Base-by-base conservation (phyloP, 1,140 invertebrate genomes). In the Gryllus bimaculatus region DNA sequence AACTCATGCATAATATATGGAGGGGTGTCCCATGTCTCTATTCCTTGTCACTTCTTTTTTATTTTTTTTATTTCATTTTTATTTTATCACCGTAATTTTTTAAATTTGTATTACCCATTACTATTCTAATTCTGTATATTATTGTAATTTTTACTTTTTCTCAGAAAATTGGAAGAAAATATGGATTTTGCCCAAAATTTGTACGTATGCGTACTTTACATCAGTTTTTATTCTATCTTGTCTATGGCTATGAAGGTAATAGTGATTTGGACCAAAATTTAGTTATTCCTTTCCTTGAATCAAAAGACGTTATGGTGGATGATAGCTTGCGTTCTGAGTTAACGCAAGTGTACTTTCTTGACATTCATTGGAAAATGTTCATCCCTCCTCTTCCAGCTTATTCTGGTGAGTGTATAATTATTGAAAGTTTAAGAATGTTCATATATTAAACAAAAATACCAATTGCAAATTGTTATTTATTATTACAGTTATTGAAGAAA, bases 311-410 rank as follows among this genome's bases (percentile, higher is more conserved):
- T 10, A 76, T 83, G 21, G 81, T 87, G 73, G 78, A 85, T 66
- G 85, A 86, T 78, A 87, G 87, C 79, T 83, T 88, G 12, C 80
- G 81, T 0, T 82, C 85, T 8, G 86, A 89, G 79, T 84, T 89
- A 48, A 83, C 88, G 8, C 83, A 82, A 8, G 84, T 90, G 81
- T 92, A 90, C 77, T 84, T 82, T 13, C 84, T 85, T 3, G 85
- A 89, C 81, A 84, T 91, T 7, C 86, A 85, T 81, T 94, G 92
- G 93, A 92, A 91, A 85, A 93, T 91, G 84, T 95, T 95, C 83
- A 85, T 95, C 13, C 90, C 93, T 2, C 90, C 92, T 2, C 82
- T 95, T 73, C 91, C 90, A 1, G 83, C 84, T 74, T 90, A 94
- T 82, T 83, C 82, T 73, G 88, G 88, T 89, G 83, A 81, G 49